Evolutionary conservation across 2,113 vertebrate genomes (phyloP).

Genomic region (Dascyllus trimaculatus): DNA sequence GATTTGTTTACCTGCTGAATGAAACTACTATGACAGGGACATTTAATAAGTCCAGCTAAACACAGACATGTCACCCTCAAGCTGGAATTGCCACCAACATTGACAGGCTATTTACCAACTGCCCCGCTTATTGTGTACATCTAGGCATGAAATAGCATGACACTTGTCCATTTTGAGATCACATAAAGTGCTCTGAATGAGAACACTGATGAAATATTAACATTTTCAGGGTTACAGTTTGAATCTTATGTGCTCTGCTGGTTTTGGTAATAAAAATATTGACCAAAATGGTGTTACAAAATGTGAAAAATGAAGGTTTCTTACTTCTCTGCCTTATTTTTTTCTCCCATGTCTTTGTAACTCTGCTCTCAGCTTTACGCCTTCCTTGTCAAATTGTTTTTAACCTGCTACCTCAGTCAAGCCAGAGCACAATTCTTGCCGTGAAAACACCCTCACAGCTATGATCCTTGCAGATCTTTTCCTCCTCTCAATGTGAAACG

Average conservation of each 20-base stretch:
- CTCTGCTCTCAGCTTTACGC: slow-evolving; percentile 21
- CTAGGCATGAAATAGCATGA: slow-evolving; percentile 55
- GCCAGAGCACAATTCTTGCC: background rate
- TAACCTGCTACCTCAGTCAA: slow-evolving; percentile 27
- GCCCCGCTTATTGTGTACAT: slow-evolving; percentile 34
- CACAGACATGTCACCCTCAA: slow-evolving; percentile 54
- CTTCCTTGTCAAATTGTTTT: slow-evolving; percentile 60
- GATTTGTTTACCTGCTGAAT: slow-evolving; percentile 64
- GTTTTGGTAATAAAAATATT: slow-evolving; percentile 38
- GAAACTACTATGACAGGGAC: slow-evolving; percentile 60
- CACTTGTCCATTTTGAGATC: slow-evolving; percentile 21
- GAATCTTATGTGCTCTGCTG: background rate
- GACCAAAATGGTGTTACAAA: slow-evolving; percentile 13
- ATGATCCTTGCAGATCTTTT: slow-evolving; percentile 41
- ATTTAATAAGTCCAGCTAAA: slow-evolving; percentile 58
- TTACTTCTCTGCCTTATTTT: slow-evolving; percentile 12
- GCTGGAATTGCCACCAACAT: slow-evolving; percentile 47
- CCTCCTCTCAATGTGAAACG: slow-evolving; percentile 31
- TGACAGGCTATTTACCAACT: slow-evolving; percentile 61
- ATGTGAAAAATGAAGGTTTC: slow-evolving; percentile 15
- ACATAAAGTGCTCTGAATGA: slow-evolving; percentile 24
- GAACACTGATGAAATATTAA: slow-evolving; percentile 37
- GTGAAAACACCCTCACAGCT: slow-evolving; percentile 34
- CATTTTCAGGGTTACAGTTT: slow-evolving; percentile 28
- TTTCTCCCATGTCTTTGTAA: slow-evolving; percentile 2